Evolutionary conservation across 92 coral and sea anemone species (phyloP).

Genomic region (Siderastrea radians): DNA sequence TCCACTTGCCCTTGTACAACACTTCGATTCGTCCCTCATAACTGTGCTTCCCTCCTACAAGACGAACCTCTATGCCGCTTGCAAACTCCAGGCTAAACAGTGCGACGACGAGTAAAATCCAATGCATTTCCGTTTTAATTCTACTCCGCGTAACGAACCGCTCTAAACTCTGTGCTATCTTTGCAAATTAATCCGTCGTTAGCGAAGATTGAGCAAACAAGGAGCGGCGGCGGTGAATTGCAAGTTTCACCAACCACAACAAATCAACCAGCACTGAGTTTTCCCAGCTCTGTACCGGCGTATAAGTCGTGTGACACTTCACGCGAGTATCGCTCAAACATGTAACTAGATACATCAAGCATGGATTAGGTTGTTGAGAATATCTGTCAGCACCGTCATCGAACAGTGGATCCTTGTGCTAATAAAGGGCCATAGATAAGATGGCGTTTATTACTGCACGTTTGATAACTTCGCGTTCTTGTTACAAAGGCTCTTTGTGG

Average conservation of each 20-base stretch:
- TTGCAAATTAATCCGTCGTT: too few species aligned
- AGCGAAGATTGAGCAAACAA: neutral
- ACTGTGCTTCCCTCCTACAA: constrained; percentile 83
- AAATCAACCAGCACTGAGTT: neutral
- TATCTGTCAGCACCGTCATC: neutral
- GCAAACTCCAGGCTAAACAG: constrained; percentile 12
- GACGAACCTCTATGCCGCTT: constrained; percentile 62
- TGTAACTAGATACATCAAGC: constrained; percentile 10
- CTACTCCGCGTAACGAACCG: too few species aligned
- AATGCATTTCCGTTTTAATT: constrained; percentile 2
- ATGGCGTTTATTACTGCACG: neutral
- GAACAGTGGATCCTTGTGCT: constrained; percentile 24
- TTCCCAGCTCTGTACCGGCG: neutral
- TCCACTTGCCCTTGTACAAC: constrained; percentile 80
- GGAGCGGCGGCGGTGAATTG: neutral
- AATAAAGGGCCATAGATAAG: neutral
- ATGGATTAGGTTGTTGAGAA: neutral
- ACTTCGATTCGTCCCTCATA: constrained; percentile 91
- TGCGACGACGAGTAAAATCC: constrained; percentile 20
- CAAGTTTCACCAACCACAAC: neutral
- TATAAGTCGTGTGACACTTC: constrained; percentile 25
- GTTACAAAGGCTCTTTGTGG: neutral
- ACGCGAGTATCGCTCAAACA: neutral
- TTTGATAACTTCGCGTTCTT: neutral
- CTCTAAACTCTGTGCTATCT: too few species aligned